These are phyloP conservation scores for Ancistrus triradiatus DNA, from an alignment of 2,113 vertebrate species.

Conservation along the genomic window DNA sequence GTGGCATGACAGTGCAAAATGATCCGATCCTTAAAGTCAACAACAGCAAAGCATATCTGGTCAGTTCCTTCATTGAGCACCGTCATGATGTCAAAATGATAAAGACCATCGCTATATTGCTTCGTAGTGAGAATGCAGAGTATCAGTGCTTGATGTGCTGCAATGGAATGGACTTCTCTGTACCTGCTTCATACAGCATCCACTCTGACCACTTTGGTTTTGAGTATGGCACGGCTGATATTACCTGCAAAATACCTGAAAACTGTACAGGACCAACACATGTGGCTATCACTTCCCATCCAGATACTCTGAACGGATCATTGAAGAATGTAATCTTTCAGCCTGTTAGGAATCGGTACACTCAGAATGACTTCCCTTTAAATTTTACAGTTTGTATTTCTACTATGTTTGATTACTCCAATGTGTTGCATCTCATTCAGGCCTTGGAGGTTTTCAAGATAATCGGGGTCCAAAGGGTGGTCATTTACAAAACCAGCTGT, in stretches of 20 bases:
- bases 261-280: conserved; percentile 21
- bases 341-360: conserved; percentile 60
- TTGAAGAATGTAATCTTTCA: conserved; percentile 15
- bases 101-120: conserved; percentile 34
- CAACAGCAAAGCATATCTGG: conserved; percentile 7
- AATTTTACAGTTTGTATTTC: conserved; percentile 74
- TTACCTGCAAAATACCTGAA: conserved; percentile 34
- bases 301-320: too few relatives aligned
- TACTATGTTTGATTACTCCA: conserved; percentile 66
- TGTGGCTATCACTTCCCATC: conserved; percentile 31
- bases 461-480: conserved; percentile 62
- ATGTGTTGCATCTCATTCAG: conserved; percentile 68
- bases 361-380: conserved; percentile 29
- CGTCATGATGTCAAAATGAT: neutral
- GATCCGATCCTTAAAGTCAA: conserved; percentile 11
- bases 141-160: conserved; percentile 50
- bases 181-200: conserved; percentile 22
- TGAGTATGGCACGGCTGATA: conserved; percentile 52
- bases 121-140: neutral
- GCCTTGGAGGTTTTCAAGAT: conserved; percentile 67
- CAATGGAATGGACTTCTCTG: neutral
- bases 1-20: neutral
- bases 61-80: conserved; percentile 36
- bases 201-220: conserved; percentile 66
- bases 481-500: conserved; percentile 70